phyloP scores from a whole-genome alignment of 2,113 vertebrate genomes.

The Okapia johnstoni region DNA sequence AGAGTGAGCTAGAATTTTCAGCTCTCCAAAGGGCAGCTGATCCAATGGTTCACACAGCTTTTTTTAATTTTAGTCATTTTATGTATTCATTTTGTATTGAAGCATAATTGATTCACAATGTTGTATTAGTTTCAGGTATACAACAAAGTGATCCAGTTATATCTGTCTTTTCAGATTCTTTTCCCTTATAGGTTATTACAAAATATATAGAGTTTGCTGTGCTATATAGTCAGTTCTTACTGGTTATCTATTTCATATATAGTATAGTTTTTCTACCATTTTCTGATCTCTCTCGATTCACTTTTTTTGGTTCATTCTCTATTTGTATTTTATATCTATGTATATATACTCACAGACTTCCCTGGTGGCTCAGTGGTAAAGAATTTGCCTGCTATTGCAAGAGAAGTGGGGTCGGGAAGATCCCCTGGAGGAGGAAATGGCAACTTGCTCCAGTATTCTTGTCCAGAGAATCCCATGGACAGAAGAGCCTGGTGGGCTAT shows the following conservation, averaged over 20 bases:
- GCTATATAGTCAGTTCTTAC: not conserved
- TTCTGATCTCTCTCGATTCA: not conserved
- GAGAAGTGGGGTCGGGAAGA: rapidly evolving
- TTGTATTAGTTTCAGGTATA: not conserved
- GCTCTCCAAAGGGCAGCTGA: not conserved
- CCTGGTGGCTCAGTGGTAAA: not conserved
- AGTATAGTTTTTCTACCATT: not conserved
- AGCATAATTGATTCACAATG: not conserved
- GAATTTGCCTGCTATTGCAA: not conserved
- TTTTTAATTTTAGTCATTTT: not conserved
- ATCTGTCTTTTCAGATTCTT: not conserved
- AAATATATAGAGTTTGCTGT: not conserved
- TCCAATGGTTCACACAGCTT: not conserved
- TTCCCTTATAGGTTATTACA: not conserved
- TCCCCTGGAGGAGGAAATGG: not conserved
- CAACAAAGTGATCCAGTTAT: not conserved
- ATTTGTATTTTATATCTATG: not conserved
- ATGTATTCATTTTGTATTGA: not conserved
- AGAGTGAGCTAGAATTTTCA: not conserved
- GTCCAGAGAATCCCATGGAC: not conserved
- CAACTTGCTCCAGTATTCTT: not conserved
- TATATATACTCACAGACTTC: not conserved
- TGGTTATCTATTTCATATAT: not conserved
- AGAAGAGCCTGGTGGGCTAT: not conserved
- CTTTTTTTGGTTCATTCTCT: not conserved